Evolutionary conservation across 2,797 vertebrate species (phyloP).

Genomic region (Psittacula echo): DNA sequence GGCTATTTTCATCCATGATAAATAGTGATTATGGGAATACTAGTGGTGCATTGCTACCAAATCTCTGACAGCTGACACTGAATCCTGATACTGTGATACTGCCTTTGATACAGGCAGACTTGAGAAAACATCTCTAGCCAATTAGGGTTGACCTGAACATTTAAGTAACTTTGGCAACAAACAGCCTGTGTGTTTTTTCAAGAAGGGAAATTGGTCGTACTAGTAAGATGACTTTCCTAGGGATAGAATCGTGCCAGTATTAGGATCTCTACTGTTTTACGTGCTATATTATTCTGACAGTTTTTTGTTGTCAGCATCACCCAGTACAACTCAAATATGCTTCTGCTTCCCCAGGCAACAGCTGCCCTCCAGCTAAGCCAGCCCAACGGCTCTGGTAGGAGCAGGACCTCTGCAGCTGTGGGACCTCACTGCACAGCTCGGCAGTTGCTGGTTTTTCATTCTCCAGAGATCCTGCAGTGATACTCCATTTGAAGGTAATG

Average conservation of each 20-base stretch:
- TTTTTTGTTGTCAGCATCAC: neutral
- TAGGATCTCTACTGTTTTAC: neutral
- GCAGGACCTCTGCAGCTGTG: neutral
- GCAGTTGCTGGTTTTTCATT: neutral
- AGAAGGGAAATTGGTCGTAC: neutral
- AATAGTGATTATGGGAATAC: neutral
- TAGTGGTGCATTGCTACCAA: neutral
- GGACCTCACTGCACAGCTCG: neutral
- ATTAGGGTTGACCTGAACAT: neutral
- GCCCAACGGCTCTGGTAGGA: neutral
- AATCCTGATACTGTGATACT: constrained; percentile 5
- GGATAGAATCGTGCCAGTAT: neutral
- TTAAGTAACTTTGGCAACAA: neutral
- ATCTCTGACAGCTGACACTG: constrained; percentile 22
- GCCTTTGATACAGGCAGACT: neutral
- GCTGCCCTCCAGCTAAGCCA: neutral
- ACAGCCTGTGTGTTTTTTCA: neutral
- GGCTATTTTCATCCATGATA: constrained; percentile 14
- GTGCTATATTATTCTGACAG: neutral
- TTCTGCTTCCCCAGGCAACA: neutral
- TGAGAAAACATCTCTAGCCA: neutral
- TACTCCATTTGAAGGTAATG: neutral
- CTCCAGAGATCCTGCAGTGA: neutral
- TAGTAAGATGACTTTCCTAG: neutral
- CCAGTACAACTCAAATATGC: neutral